Base-by-base conservation (phyloP, 2,888 invertebrate genomes). In the Lymantria monacha region DNA sequence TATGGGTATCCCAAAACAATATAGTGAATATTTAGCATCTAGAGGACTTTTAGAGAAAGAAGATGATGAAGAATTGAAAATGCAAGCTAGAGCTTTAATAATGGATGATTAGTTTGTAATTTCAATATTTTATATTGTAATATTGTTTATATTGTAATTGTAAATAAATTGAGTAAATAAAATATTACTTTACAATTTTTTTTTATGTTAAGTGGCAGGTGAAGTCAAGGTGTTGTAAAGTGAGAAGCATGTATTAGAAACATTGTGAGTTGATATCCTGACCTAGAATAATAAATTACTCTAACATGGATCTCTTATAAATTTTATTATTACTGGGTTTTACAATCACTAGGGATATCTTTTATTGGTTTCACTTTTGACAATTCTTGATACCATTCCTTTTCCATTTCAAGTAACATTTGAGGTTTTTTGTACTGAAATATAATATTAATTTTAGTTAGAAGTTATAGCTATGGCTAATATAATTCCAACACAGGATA, bases 1-100 rank as follows among this genome's bases (percentile, higher is more conserved):
- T 70, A 96, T 96, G 92, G 94, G 93, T 9, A 95, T 97, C 72
- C 96, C 97, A 0, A 94, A 95, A 81, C 97, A 97, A 74, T 97
- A 95, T 78, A 92, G 93, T 67, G 91, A 92, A 70, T 96, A 94
- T 85, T 88, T 96, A 53, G 80, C 89, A 68, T 82, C 90, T 37
- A 92, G 86, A 75, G 93, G 93, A 38, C 74, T 93, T 36, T 74
- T 92, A 31, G 79, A 86, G 13, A 83, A 85, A 49, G 91, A 91
- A 53, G 81, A 89, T 36, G 82, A 92, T 68, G 92, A 93, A 74
- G 83, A 87, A 66, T 61, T 92, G 12, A 89, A 87, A 55, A 74
- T 75, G 67, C 77, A 85, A 63, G 90, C 85, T 14, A 80, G 83
- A 67, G 83, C 85, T 13, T 67, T 92, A 49, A 65, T 71, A 43